Conservation (phyloP, 2,797 vertebrate species). For the Parauchenoglanis ngamensis region DNA sequence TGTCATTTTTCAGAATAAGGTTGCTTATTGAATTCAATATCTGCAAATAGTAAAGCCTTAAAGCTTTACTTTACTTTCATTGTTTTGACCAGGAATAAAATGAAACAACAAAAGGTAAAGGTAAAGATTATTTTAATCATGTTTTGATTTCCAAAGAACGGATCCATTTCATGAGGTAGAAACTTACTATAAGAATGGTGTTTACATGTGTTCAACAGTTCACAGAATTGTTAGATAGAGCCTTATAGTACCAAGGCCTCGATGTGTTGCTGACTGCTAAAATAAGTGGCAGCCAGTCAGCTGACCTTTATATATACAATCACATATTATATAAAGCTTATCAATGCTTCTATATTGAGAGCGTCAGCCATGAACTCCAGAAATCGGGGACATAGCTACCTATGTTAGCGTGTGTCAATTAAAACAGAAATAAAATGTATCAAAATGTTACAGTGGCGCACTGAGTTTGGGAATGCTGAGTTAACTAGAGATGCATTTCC, state of each 20-base stretch:
- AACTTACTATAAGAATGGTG: not conserved
- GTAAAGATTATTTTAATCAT: not conserved
- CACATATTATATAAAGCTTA: not conserved
- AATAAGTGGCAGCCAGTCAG: not conserved
- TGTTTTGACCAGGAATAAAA: not conserved
- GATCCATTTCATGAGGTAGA: not conserved
- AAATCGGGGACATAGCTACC: not conserved
- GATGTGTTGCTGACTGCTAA: not conserved
- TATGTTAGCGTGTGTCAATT: not conserved
- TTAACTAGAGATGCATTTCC: not conserved
- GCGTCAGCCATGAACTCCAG: not conserved
- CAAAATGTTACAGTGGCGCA: not conserved
- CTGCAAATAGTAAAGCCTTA: not conserved
- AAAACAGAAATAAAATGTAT: not conserved
- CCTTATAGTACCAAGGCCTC: not conserved
- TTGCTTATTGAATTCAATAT: not conserved
- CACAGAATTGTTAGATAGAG: not conserved
- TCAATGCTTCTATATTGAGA: not conserved
- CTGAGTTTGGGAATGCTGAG: not conserved
- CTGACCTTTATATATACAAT: not conserved
- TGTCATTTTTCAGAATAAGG: not conserved
- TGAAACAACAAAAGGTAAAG: not conserved
- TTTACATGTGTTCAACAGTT: not conserved
- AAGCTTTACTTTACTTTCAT: not conserved
- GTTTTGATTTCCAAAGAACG: not conserved